Evolutionary conservation across 2,113 vertebrate species (phyloP).

Genomic region (Triplophysa tibetana): DNA sequence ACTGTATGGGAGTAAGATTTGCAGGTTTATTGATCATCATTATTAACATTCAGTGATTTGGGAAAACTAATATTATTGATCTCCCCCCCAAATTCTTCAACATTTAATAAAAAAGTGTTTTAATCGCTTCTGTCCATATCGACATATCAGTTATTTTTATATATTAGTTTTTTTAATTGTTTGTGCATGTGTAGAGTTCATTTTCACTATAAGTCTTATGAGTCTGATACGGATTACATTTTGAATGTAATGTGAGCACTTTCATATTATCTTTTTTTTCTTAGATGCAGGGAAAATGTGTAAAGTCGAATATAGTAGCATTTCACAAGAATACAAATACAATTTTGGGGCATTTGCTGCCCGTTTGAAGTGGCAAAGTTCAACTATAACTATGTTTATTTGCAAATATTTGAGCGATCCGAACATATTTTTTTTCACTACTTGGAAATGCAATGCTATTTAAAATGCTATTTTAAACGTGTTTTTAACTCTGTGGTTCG

Average conservation of each 20-base stretch:
- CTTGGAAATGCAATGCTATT: not conserved
- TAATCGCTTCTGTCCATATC: not conserved
- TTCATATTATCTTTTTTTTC: not conserved
- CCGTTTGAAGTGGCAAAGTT: too few relatives aligned
- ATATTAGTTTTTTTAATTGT: not conserved
- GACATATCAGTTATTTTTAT: not conserved
- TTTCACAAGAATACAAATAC: not conserved
- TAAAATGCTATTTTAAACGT: not conserved
- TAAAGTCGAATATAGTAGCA: not conserved
- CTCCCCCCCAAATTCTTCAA: not conserved
- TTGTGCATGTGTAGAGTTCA: not conserved
- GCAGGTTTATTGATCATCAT: not conserved
- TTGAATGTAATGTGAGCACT: constrained; percentile 10
- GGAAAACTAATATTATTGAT: not conserved
- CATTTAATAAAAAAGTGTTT: not conserved
- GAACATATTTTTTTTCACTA: too few relatives aligned
- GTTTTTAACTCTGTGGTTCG: too few relatives aligned
- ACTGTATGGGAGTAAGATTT: not conserved
- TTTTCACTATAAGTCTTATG: not conserved
- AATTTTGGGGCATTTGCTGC: too few relatives aligned
- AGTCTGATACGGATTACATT: not conserved
- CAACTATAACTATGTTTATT: too few relatives aligned
- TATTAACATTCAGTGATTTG: not conserved
- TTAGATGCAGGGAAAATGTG: not conserved
- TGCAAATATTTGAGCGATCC: too few relatives aligned